Evolutionary conservation across 1,140 invertebrate genomes (phyloP).

Genomic region (Cyphomyrmex costatus): DNA sequence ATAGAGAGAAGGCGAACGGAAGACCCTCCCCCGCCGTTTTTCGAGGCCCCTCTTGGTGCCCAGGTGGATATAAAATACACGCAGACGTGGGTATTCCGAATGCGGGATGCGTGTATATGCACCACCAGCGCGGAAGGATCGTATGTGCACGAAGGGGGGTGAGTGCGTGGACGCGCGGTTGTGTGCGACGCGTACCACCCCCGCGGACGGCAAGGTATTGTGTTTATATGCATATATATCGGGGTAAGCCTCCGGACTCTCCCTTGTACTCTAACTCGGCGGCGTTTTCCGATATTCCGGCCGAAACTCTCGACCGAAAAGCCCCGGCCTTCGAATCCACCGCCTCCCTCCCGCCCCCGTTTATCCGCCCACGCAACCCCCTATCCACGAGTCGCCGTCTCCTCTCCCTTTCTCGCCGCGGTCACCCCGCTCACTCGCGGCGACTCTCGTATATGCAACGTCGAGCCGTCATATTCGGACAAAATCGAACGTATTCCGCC

Average conservation of each 20-base stretch:
- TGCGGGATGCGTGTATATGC: conserved; percentile 47
- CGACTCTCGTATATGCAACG: conserved; percentile 67
- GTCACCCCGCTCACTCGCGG: conserved; percentile 37
- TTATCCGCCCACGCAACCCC: neutral
- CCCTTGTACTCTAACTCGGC: conserved; percentile 77
- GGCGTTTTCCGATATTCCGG: conserved; percentile 78
- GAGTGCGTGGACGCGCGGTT: neutral
- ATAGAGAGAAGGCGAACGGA: conserved; percentile 46
- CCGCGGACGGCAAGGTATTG: conserved; percentile 73
- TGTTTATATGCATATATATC: conserved; percentile 79
- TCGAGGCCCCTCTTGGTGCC: neutral
- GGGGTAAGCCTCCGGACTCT: conserved; percentile 75
- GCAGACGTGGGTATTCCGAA: conserved; percentile 72
- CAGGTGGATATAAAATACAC: conserved; percentile 82
- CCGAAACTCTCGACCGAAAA: conserved; percentile 79
- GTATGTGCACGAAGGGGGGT: neutral
- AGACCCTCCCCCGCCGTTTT: conserved; percentile 16
- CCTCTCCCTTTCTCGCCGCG: conserved; percentile 38
- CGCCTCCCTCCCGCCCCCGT: conserved; percentile 12
- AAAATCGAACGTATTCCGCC: conserved; percentile 78
- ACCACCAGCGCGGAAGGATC: conserved; percentile 60
- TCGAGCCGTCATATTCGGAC: conserved; percentile 77
- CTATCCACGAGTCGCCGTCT: conserved; percentile 39
- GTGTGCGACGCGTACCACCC: conserved; percentile 40
- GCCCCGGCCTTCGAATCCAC: conserved; percentile 75